These are phyloP conservation scores for Apis mellifera DNA, from an alignment of 1,140 invertebrate genomes.

Conservation along the genomic window Amel_HAv3.1 CM009941.2:62501-63000, in stretches of 20 bases:
- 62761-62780: too few relatives aligned
- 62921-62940: not conserved
- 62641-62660: not conserved
- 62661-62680: not conserved
- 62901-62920: not conserved
- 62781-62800: too few relatives aligned
- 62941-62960: not conserved
- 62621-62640: constrained; percentile 2
- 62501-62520: not conserved
- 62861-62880: too few relatives aligned
- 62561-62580: constrained; percentile 53
- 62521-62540: not conserved
- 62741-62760: too few relatives aligned
- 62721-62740: too few relatives aligned
- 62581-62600: constrained; percentile 32
- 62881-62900: too few relatives aligned
- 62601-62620: constrained; percentile 34
- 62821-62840: too few relatives aligned
- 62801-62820: too few relatives aligned
- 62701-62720: not conserved
- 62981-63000: not conserved
- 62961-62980: constrained; percentile 13
- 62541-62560: not conserved
- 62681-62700: constrained; percentile 6
- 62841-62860: too few relatives aligned